Conservation (phyloP, 1,140 invertebrate species). For the Teleopsis dalmanni region DNA sequence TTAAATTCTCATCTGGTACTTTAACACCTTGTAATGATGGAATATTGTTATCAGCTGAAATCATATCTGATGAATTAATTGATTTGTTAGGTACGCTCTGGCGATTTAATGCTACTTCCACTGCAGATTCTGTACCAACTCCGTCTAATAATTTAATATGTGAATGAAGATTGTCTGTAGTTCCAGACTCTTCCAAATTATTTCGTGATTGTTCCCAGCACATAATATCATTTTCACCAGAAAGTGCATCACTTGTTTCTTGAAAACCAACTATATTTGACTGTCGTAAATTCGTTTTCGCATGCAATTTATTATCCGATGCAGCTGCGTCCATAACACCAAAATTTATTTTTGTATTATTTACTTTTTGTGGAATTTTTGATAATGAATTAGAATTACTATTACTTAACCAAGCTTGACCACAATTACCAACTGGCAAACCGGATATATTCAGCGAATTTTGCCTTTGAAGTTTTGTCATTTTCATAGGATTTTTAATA, state of each 20-base stretch:
- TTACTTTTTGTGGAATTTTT: slow-evolving; percentile 22
- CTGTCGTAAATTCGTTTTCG: slow-evolving; percentile 43
- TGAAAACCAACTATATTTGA: slow-evolving; percentile 31
- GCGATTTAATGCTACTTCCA: too few species aligned
- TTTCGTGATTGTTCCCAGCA: slow-evolving; percentile 35
- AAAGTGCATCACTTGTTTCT: slow-evolving; percentile 39
- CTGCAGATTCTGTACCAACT: not conserved
- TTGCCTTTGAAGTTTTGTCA: slow-evolving; percentile 64
- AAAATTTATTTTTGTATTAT: slow-evolving; percentile 3
- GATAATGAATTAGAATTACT: slow-evolving; percentile 6
- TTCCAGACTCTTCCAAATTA: slow-evolving; percentile 18
- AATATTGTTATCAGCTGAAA: slow-evolving; percentile 44
- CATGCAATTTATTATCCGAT: not conserved
- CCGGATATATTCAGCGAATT: slow-evolving; percentile 21
- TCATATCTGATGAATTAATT: not conserved
- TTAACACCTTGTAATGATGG: slow-evolving; percentile 69
- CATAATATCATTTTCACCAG: slow-evolving; percentile 28
- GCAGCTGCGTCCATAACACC: not conserved
- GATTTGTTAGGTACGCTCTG: not conserved
- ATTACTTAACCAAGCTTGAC: slow-evolving; percentile 12
- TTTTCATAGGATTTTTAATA: slow-evolving; percentile 82
- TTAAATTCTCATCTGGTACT: slow-evolving; percentile 93
- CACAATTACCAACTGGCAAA: slow-evolving; percentile 13
- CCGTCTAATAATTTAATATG: not conserved
- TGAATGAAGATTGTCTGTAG: not conserved